A percentile compares a stretch with the other conserved stretches of the same genome.
These are phyloP conservation scores for Phanerotoma sp. DNA, from an alignment of 2,888 invertebrate genomes.

Conservation along the genomic window DNA sequence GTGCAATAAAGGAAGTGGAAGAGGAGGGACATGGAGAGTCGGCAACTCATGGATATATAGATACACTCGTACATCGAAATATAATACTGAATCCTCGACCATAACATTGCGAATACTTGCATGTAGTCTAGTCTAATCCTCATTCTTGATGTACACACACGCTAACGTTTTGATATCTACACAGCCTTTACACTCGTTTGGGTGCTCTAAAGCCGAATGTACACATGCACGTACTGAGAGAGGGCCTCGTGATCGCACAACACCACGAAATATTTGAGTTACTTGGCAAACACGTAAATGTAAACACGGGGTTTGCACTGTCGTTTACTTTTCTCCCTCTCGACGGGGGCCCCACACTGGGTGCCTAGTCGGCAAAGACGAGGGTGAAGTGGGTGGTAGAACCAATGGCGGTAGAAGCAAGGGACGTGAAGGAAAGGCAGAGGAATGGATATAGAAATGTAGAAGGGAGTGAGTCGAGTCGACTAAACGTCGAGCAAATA, in stretches of 20 bases:
- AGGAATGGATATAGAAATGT: constrained; percentile 7
- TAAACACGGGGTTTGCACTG: constrained; percentile 55
- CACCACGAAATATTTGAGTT: constrained; percentile 57
- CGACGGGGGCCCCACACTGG: constrained; percentile 35
- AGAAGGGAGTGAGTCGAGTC: constrained; percentile 44
- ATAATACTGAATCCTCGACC: neutral
- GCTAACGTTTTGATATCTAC: neutral
- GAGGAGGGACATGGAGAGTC: neutral
- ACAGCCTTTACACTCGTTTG: constrained; percentile 8
- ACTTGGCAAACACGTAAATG: constrained; percentile 56
- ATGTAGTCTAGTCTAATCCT: neutral
- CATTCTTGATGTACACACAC: constrained; percentile 2
- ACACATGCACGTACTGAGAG: constrained; percentile 16
- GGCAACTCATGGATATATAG: neutral
- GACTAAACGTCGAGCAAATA: constrained; percentile 57
- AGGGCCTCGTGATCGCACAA: constrained; percentile 31
- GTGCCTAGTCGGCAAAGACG: constrained; percentile 24
- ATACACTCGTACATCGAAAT: neutral
- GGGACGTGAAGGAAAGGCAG: constrained; percentile 1
- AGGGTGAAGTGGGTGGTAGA: constrained; percentile 6
- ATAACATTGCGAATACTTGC: neutral
- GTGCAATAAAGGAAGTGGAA: constrained; percentile 4
- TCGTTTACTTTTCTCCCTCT: constrained; percentile 54
- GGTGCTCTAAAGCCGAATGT: constrained; percentile 1
- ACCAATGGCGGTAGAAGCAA: constrained; percentile 14